Conservation (phyloP, 30 jellyfish, hydroid and myxozoan species). For the Aurelia sp. region DNA sequence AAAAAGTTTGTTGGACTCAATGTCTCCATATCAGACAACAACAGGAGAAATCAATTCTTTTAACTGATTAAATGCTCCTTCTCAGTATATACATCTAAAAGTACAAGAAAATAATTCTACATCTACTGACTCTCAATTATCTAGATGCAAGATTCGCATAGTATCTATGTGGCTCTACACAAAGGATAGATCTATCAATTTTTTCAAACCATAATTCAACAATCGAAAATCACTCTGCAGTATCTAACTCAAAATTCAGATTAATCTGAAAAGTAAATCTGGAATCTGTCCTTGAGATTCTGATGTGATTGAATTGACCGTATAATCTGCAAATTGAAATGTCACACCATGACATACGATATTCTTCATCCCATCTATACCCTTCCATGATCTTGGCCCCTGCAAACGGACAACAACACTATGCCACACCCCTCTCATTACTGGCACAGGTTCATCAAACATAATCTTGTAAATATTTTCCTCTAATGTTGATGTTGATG, state of each 20-base stretch:
- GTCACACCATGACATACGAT: slow-evolving; percentile 77
- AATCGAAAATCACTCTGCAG: not conserved
- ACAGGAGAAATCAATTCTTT: no score
- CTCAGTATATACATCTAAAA: no score
- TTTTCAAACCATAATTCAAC: no score
- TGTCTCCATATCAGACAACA: no score
- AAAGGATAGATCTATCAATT: no score
- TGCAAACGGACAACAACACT: slow-evolving; percentile 77
- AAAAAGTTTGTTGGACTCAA: no score
- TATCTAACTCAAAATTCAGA: not conserved
- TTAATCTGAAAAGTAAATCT: slow-evolving; percentile 45
- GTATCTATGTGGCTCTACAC: no score
- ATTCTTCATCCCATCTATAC: slow-evolving; percentile 59
- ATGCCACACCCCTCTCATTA: slow-evolving; percentile 77
- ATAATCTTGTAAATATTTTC: slow-evolving; percentile 64
- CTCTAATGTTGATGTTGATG: slow-evolving; percentile 64
- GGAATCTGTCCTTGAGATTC: slow-evolving; percentile 78
- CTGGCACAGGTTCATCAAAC: slow-evolving; percentile 82
- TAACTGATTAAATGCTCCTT: no score
- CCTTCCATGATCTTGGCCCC: slow-evolving; percentile 85
- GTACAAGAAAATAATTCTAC: no score
- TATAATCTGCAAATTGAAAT: slow-evolving; percentile 61
- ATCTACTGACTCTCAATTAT: no score
- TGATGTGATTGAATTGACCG: slow-evolving; percentile 76
- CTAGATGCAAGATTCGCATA: no score